A percentile compares a stretch with the other conserved stretches of the same genome.
These are phyloP conservation scores for Eubucco bourcierii DNA, from an alignment of 2,113 vertebrate genomes.

Conservation along the genomic window DNA sequence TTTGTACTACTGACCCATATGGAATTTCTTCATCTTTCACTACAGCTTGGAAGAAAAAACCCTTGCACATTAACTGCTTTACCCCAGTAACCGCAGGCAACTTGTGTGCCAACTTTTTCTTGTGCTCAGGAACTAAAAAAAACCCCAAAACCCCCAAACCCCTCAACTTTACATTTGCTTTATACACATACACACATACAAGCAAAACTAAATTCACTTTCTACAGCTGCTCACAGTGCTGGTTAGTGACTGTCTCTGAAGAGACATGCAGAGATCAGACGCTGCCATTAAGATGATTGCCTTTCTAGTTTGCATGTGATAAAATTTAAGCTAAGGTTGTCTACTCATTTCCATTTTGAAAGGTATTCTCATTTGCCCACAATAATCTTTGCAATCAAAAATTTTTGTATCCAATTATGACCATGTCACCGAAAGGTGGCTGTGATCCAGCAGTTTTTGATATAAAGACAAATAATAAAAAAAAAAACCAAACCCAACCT, in stretches of 20 bases:
- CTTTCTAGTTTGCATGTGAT: conserved; percentile 16
- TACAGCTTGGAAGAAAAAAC: conserved; percentile 38
- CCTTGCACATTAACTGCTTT: conserved; percentile 44
- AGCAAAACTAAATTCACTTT: conserved; percentile 59
- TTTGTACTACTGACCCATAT: conserved; percentile 73
- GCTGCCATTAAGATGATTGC: background rate
- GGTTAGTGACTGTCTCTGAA: conserved; percentile 1
- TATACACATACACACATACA: background rate
- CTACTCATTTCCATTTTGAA: background rate
- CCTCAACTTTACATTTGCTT: background rate
- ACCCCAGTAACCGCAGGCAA: background rate
- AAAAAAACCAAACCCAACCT: fast-evolving
- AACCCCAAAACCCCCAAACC: no score
- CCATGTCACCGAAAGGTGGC: background rate
- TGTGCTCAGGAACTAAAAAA: background rate
- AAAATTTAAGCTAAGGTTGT: background rate
- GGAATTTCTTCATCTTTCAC: conserved; percentile 65
- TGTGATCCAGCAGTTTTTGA: background rate
- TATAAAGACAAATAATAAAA: background rate
- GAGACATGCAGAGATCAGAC: conserved; percentile 42
- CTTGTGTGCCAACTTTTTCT: conserved; percentile 7
- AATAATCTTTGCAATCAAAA: background rate
- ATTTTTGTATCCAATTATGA: background rate
- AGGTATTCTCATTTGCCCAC: background rate
- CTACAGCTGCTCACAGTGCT: conserved; percentile 36